Evolutionary conservation across 2,888 invertebrate species (phyloP).

Genomic region (Allygus modestus): DNA sequence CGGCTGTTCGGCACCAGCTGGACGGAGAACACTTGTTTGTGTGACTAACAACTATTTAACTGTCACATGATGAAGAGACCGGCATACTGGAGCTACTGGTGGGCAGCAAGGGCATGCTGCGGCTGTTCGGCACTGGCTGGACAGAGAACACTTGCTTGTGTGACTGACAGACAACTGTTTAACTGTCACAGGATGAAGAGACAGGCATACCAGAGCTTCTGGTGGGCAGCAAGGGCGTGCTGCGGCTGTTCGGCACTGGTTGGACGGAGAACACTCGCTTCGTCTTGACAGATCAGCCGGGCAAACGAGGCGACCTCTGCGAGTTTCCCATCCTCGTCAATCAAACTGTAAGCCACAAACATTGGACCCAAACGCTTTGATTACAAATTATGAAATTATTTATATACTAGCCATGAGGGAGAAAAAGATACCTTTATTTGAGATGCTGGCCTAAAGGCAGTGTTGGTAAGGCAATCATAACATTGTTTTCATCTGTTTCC

Average conservation of each 20-base stretch:
- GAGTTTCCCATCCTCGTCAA: constrained; percentile 77
- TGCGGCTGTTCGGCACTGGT: constrained; percentile 87
- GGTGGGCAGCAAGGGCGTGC: constrained; percentile 78
- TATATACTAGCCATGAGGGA: too few relatives aligned
- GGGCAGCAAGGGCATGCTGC: constrained; percentile 79
- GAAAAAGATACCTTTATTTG: too few relatives aligned
- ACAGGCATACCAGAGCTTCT: constrained; percentile 84
- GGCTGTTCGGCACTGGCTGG: constrained; percentile 86
- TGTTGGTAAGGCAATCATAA: too few relatives aligned
- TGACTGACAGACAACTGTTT: not conserved
- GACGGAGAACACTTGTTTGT: constrained; percentile 80
- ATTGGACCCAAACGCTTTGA: not conserved
- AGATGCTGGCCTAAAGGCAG: too few relatives aligned
- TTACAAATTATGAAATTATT: too few relatives aligned
- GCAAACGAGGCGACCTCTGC: constrained; percentile 80
- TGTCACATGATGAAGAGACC: constrained; percentile 71
- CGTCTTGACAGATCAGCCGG: constrained; percentile 82
- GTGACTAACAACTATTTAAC: too few relatives aligned
- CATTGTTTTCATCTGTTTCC: too few relatives aligned
- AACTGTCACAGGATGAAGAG: constrained; percentile 69
- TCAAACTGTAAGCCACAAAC: constrained; percentile 76
- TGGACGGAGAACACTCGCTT: constrained; percentile 82
- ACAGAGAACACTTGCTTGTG: constrained; percentile 81
- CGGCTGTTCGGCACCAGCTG: constrained; percentile 87
- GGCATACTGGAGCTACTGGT: constrained; percentile 85